Evolutionary conservation across 30 jellyfish, hydroid and myxozoan species (phyloP), one percentile per base, ranked within the genome.

Genomic region (Turritopsis rubra): DNA sequence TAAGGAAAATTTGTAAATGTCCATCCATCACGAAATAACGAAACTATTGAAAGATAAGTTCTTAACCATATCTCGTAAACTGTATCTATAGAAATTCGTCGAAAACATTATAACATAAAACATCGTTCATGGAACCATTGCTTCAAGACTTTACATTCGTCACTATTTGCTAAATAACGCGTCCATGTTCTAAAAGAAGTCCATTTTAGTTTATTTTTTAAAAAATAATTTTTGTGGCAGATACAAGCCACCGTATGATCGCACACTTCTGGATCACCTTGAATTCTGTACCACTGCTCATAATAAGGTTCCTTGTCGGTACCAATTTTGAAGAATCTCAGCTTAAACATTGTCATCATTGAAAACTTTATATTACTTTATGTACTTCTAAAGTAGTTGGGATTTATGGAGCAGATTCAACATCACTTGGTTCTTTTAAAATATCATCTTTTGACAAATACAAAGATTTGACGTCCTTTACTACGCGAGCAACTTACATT

Each of bases 261-360:
- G 21, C 73, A 60, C 0, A 60, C 73, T 60, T 60, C 73, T 60
- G 73, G 73, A 23, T 60, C 72, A 54, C 72, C 72, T n/a, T 54
- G 19, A 16, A 16, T 54, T 54, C 72, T 18, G n/a, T 54, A 54
- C 18, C 72, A 54, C n/a, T 54, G 19, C 72, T 54, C 72, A 23
- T 60, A 23, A 60, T 18, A 60, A 21, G 73, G 73, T 0, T 18
- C 19, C 19, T 23, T 60, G 73, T 60, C 73, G 73, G 73, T 18
- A 0, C 22, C 0, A 18, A 60, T 60, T 60, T 60, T 60, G 21
- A 60, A 60, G 73, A 60, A 60, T 60, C 21, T 21, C 73, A 60
- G n/a, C n/a, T n/a, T n/a, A n/a, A 0, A 0, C 73, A 21, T 23
- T 23, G 21, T 60, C 0, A 0, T 18, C 73, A 60, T 60, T 60